Percentiles rank a stretch among this genome's conserved stretches.
Evolutionary conservation across 1,140 invertebrate species (phyloP).

Genomic region (Drosophila tropicalis): DNA sequence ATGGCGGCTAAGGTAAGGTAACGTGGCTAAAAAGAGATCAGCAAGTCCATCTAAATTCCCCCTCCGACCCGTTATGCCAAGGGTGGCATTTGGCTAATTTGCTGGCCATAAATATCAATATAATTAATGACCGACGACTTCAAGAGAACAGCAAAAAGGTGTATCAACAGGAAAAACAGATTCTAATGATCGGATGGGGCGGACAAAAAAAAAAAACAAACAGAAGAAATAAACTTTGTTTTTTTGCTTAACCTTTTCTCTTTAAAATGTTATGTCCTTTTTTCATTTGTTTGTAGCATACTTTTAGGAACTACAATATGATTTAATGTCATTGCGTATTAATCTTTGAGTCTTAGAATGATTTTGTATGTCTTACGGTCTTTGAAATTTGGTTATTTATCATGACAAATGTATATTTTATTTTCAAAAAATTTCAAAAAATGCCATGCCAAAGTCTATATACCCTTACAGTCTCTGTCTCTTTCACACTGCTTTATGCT

Average conservation of each 20-base stretch:
- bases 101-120: slow-evolving; percentile 64
- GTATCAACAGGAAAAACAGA: neutral
- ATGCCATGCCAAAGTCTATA: no score
- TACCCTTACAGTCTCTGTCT: no score
- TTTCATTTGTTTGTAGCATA: neutral
- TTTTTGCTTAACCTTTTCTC: no score
- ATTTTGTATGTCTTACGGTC: no score
- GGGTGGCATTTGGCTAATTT: slow-evolving; percentile 53
- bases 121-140: slow-evolving; percentile 58
- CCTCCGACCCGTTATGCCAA: neutral
- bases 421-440: no score
- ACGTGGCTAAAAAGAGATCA: slow-evolving; percentile 15
- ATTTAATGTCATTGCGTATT: neutral
- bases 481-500: no score
- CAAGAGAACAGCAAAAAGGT: slow-evolving; percentile 37
- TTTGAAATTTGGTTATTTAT: no score
- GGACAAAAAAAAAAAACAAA: no score
- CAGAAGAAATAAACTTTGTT: no score
- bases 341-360: no score
- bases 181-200: neutral
- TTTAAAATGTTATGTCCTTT: no score
- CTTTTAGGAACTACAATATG: neutral
- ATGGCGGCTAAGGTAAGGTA: neutral
- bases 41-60: neutral
- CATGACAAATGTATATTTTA: no score